Conservation (phyloP, 2,113 vertebrate genomes). For the Amazona guildingii region DNA sequence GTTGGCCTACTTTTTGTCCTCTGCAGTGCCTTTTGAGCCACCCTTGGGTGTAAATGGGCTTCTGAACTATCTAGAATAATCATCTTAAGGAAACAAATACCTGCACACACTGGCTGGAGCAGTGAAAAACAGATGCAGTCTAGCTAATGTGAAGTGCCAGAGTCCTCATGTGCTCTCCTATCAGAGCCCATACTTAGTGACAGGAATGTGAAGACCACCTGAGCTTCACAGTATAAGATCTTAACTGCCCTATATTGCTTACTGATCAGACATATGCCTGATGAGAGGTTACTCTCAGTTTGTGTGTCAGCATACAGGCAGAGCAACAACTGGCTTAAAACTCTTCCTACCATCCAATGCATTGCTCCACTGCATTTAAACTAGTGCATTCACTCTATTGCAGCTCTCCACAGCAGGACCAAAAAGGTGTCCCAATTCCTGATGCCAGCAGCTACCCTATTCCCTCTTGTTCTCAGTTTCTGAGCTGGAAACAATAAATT, state of each 20-base stretch:
- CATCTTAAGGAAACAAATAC: constrained; percentile 25
- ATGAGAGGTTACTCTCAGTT: neutral
- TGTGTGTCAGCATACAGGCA: neutral
- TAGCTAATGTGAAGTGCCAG: neutral
- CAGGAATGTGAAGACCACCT: neutral
- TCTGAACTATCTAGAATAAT: constrained; percentile 16
- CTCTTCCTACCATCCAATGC: neutral
- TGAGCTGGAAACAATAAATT: neutral
- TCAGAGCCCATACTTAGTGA: neutral
- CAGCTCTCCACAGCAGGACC: neutral
- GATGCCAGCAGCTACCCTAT: neutral
- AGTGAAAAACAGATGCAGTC: neutral
- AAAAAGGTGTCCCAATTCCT: neutral
- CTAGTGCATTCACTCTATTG: accelerated
- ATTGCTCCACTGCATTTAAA: neutral
- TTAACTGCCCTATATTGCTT: neutral
- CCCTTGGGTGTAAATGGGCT: constrained; percentile 39
- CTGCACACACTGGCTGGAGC: neutral
- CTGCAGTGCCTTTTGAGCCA: constrained; percentile 24
- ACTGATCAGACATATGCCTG: neutral
- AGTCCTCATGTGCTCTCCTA: neutral
- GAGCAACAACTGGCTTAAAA: neutral
- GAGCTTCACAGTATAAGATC: neutral
- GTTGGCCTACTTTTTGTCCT: constrained; percentile 56
- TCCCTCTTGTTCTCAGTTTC: neutral